Evolutionary conservation across 2,888 invertebrate species (phyloP).

Genomic region (Hydrotaea diabolus): DNA sequence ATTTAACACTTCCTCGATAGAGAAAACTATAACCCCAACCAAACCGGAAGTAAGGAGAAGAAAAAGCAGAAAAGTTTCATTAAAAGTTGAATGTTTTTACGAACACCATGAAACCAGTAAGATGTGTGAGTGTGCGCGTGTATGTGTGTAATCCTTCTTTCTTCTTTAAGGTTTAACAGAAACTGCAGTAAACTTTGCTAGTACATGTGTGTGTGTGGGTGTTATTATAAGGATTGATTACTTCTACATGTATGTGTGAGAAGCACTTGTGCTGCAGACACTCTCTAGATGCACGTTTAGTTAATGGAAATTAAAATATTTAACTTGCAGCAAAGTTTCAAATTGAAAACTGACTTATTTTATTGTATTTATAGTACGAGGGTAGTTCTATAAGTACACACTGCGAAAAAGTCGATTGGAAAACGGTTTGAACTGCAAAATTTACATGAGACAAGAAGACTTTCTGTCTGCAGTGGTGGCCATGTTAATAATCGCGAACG

Average conservation of each 20-base stretch:
- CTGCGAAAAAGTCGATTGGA: no score
- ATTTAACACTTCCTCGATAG: constrained; percentile 48
- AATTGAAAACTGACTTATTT: no score
- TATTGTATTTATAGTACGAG: no score
- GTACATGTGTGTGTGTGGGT: neutral
- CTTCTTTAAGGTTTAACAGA: neutral
- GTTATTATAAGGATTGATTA: neutral
- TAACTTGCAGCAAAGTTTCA: no score
- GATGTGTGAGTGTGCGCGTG: neutral
- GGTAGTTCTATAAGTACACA: no score
- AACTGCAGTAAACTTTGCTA: neutral
- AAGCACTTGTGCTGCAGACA: neutral
- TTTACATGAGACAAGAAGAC: no score
- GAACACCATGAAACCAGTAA: neutral
- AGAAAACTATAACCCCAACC: no score
- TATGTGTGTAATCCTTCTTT: neutral
- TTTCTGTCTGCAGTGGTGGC: no score
- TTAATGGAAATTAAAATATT: no score
- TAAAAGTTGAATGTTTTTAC: constrained; percentile 17
- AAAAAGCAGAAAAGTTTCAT: neutral
- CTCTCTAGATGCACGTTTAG: neutral
- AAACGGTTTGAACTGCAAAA: no score
- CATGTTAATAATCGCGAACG: no score
- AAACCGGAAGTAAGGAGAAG: neutral
- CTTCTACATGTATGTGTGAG: neutral